Evolutionary conservation across 2,888 invertebrate species (phyloP).

Genomic region (Physocephala rufipes): DNA sequence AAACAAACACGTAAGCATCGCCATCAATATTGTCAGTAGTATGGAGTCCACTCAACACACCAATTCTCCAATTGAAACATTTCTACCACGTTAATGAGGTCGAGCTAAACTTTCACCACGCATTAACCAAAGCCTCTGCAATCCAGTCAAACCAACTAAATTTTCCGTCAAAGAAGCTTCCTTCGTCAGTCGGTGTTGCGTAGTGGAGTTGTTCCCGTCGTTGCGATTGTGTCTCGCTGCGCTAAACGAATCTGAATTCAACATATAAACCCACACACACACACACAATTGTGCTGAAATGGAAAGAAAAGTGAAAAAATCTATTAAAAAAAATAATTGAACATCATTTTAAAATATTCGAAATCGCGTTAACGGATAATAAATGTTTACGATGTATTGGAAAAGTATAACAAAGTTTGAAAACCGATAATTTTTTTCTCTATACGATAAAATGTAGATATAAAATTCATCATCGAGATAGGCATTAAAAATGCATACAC

Average conservation of each 20-base stretch:
- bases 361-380: neutral
- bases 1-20: neutral
- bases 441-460: neutral
- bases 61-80: neutral
- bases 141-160: slow-evolving; percentile 25
- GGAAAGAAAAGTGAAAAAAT: neutral
- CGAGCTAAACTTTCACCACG: slow-evolving; percentile 32
- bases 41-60: neutral
- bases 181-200: slow-evolving; percentile 60
- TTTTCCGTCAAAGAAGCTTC: slow-evolving; percentile 32
- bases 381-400: no score
- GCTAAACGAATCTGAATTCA: slow-evolving; percentile 32
- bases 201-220: slow-evolving; percentile 58
- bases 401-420: no score
- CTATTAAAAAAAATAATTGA: neutral
- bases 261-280: slow-evolving; percentile 16
- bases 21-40: no score
- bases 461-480: neutral
- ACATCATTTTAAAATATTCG: neutral
- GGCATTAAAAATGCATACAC: neutral
- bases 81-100: slow-evolving; percentile 31
- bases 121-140: slow-evolving; percentile 15
- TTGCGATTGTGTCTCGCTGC: slow-evolving; percentile 45
- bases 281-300: slow-evolving; percentile 17
- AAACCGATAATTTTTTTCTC: slow-evolving; percentile 11